phyloP scores from a whole-genome alignment of 2,888 invertebrate species.

The Tinea trinotella region DNA sequence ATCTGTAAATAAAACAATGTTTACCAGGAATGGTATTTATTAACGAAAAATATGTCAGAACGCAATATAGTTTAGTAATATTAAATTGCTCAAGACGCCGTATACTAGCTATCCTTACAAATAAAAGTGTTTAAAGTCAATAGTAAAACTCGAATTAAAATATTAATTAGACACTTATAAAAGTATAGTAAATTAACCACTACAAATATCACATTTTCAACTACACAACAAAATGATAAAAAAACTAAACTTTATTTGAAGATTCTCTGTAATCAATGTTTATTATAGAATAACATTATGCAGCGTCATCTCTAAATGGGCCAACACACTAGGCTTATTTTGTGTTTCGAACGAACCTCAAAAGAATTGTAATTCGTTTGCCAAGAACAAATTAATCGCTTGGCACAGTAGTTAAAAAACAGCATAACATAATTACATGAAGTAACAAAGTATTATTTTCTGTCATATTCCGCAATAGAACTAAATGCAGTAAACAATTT shows the following conservation, averaged over 20 bases:
- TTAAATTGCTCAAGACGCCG: not conserved
- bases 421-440: too few relatives aligned
- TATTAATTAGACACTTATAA: slow-evolving; percentile 7
- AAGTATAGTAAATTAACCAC: slow-evolving; percentile 2
- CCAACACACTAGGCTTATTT: too few relatives aligned
- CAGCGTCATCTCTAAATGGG: too few relatives aligned
- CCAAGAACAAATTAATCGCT: too few relatives aligned
- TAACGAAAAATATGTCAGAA: slow-evolving; percentile 17
- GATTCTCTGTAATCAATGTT: not conserved
- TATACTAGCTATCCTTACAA: not conserved
- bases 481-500: slow-evolving; percentile 67
- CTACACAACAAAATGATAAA: slow-evolving; percentile 18
- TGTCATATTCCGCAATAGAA: slow-evolving; percentile 37
- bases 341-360: too few relatives aligned
- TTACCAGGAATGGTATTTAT: slow-evolving; percentile 19
- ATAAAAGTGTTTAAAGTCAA: slow-evolving; percentile 1
- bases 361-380: too few relatives aligned
- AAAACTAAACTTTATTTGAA: slow-evolving; percentile 5
- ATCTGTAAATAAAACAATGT: not conserved
- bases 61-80: slow-evolving; percentile 6
- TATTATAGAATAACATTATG: not conserved
- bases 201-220: slow-evolving; percentile 19
- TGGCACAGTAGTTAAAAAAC: too few relatives aligned
- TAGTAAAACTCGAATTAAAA: not conserved
- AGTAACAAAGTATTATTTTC: not conserved